phyloP scores from a whole-genome alignment of 1,140 invertebrate species.

The Drosophila simulans region DNA sequence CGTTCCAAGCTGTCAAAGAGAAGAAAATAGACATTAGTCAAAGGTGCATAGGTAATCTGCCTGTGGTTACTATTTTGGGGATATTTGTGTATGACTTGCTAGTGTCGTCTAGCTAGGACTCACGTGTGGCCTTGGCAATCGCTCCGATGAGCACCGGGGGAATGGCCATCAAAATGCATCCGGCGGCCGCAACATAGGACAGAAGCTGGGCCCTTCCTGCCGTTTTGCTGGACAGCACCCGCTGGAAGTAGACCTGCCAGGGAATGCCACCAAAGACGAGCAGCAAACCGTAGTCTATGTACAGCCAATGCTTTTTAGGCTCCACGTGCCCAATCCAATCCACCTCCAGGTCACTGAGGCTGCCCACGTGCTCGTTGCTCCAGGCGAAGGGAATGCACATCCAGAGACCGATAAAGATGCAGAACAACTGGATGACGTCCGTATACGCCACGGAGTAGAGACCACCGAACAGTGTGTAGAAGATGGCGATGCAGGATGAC shows the following conservation, averaged over 20 bases:
- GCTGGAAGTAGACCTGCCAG: constrained; percentile 99
- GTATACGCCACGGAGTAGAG: constrained; percentile 99
- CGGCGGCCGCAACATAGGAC: constrained; percentile 98
- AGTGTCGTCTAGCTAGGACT: constrained; percentile 66
- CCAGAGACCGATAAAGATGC: constrained; percentile 99
- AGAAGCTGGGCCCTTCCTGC: constrained; percentile 96
- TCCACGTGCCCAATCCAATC: constrained; percentile 95
- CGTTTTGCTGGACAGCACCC: constrained; percentile 97
- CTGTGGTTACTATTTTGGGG: no score
- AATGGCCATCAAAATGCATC: constrained; percentile 98
- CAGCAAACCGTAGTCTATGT: constrained; percentile 95
- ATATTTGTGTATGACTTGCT: background rate
- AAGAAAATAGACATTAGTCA: background rate
- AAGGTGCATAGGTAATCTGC: no score
- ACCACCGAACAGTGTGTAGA: constrained; percentile 99
- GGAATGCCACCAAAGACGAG: constrained; percentile 99
- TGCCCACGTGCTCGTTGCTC: constrained; percentile 92
- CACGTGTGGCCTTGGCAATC: constrained; percentile 97
- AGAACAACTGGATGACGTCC: constrained; percentile 99
- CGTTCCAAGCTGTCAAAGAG: constrained; percentile 92
- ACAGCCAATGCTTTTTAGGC: constrained; percentile 90
- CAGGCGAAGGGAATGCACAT: constrained; percentile 98
- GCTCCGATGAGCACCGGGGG: constrained; percentile 98
- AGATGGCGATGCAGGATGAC: constrained; percentile 97
- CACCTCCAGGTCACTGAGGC: constrained; percentile 91